Evolutionary conservation across 1,140 invertebrate species (phyloP), one percentile per base, ranked within the genome.

Genomic region (Lepidurus couesii): DNA sequence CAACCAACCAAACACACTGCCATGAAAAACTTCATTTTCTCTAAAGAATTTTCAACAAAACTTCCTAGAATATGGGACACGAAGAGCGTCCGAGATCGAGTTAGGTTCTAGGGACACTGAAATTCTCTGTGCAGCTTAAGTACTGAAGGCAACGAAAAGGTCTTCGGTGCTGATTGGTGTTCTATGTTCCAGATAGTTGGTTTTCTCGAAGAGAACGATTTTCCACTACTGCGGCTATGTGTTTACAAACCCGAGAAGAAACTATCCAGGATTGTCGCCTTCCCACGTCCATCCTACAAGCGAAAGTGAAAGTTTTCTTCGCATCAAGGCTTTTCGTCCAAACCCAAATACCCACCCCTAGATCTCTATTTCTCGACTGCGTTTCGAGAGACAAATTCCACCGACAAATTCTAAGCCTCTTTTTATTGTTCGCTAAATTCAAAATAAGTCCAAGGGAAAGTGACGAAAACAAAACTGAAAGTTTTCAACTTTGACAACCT

Each of bases 111-210:
- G 21, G 4, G n/a, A 65, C 53, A 13, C 53, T 9, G 13, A 21
- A 65, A 65, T 65, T 65, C 21, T 4, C 16, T 65, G 53, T 21
- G 21, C 10, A 9, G 53, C 53, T 65, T 65, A 65, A n/a, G 21
- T 65, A 65, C 53, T 21, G 13, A 65, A 65, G 53, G 53, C 16
- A 47, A 16, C 53, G 3, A 65, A 13, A 65, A 65, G 53, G 53
- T 65, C n/a, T 65, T 65, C 16, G 53, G 53, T 65, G 53, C 53
- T 65, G 53, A 65, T 65, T 65, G 53, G 53, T 65, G 53, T 65
- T 65, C 53, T 65, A 65, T 16, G 53, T 65, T 65, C 53, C 53
- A 65, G 53, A 65, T 65, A 65, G 53, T n/a, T 65, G 13, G 53
- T 65, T 65, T 65, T 65, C 53, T 65, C 53, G 21, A 13, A n/a